A percentile compares a stretch with the other conserved stretches of the same genome.
phyloP scores from a whole-genome alignment of 2,797 vertebrate species.

The Miichthys miiuy region DNA sequence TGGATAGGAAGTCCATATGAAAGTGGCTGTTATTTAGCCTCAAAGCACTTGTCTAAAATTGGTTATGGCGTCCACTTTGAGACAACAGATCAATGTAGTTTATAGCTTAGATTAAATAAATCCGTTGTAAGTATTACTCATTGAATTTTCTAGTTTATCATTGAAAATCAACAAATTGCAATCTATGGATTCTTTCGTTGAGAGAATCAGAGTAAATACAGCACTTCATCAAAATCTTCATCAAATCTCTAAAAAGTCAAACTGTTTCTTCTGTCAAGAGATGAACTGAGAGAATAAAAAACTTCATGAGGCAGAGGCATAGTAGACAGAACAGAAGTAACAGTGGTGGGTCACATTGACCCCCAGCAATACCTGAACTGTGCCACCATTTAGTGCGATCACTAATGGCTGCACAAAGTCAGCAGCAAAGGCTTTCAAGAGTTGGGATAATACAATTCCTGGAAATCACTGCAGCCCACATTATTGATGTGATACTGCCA shows the following conservation, averaged over 20 bases:
- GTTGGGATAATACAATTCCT: background rate
- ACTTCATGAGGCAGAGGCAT: background rate
- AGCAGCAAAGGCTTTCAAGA: background rate
- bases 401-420: background rate
- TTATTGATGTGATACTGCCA: background rate
- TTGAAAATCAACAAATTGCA: slow-evolving; percentile 14
- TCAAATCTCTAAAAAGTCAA: background rate
- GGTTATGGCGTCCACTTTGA: background rate
- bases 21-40: slow-evolving; percentile 3
- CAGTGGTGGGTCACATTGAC: background rate
- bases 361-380: too few species aligned
- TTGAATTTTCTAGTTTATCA: background rate
- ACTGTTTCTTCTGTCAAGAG: too few species aligned
- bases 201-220: slow-evolving; percentile 14
- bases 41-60: background rate
- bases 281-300: background rate
- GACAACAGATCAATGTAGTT: slow-evolving; percentile 8
- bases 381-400: too few species aligned
- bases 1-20: slow-evolving; percentile 3
- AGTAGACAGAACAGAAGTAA: background rate
- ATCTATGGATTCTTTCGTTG: background rate
- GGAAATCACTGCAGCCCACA: background rate
- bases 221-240: background rate
- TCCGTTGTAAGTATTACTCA: background rate
- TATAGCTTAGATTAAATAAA: slow-evolving; percentile 9